Evolutionary conservation across 2,113 vertebrate species (phyloP), one percentile per base, ranked within the genome.

Genomic region (Tyto alba): DNA sequence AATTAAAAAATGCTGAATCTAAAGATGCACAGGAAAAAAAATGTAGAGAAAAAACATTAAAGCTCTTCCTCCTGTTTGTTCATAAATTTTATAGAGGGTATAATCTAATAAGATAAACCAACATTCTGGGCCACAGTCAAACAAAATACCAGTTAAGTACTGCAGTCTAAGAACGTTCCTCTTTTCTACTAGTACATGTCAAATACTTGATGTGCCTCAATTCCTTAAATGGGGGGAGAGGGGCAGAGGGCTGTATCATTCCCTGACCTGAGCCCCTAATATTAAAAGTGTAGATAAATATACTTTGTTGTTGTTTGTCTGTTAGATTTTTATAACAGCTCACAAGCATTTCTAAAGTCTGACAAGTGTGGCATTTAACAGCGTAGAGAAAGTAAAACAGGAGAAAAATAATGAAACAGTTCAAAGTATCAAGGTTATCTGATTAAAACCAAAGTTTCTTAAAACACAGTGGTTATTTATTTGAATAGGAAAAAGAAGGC

Each of bases 241-340:
- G 30, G 13, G n/a, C n/a, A n/a, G 3, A 0, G 1, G 2, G 4
- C 34, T 25, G 32, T 45, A n/a, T 40, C 0, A 22, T 64, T 76
- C 38, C 38, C 11, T 71, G 57, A 22, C 16, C 20, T 26, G 48
- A 43, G 18, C 50, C 19, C 38, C 8, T 74, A 32, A 47, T 89
- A 55, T 15, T 73, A 77, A 77, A 91, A 71, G n/a, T 1, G 5
- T 3, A 56, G 16, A 27, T 40, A n/a, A 55, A 64, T 16, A 80
- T 45, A 17, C 6, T 34, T 73, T 19, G 1, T 53, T 92, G 9
- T 34, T 85, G 3, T 41, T 55, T 50, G 64, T 75, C 7, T 77
- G 41, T 52, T 56, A 48, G 7, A 57, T 76, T 86, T 87, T 80
- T 83, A 2, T 76, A 74, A 26, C 45, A 41, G 16, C 55, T 87